phyloP scores from a whole-genome alignment of 2,888 invertebrate species.

The Osmoderma eremita region DNA sequence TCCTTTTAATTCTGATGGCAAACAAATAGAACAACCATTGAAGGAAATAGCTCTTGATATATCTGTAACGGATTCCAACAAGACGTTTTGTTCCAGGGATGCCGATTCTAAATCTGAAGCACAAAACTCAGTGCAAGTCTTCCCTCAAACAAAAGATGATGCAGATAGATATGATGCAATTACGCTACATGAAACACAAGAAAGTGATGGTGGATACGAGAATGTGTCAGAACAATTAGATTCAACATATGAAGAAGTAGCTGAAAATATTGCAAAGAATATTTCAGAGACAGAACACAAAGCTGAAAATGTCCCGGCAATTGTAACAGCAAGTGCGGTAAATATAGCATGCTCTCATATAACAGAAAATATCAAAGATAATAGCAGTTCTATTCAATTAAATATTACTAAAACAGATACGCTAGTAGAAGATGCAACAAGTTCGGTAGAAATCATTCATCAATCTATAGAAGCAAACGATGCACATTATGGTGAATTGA shows the following conservation, averaged over 20 bases:
- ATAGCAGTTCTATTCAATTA: no score
- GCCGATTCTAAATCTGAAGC: background rate
- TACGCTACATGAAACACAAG: background rate
- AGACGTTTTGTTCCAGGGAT: no score
- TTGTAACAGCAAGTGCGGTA: background rate
- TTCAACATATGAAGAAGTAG: no score
- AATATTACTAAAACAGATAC: background rate
- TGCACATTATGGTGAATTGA: no score
- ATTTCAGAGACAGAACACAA: background rate
- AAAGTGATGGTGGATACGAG: background rate
- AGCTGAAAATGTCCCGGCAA: background rate
- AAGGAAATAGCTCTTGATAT: background rate
- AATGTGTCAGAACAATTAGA: no score
- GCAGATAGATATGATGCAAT: slow-evolving; percentile 2
- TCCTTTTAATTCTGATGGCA: no score
- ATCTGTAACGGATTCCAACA: background rate
- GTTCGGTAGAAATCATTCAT: no score
- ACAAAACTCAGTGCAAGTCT: background rate
- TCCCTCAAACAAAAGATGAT: background rate
- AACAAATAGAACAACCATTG: background rate
- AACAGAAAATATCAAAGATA: no score
- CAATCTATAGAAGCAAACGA: no score
- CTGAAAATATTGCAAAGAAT: background rate
- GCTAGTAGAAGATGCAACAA: background rate
- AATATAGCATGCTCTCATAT: background rate